Evolutionary conservation across 2,113 vertebrate species (phyloP), one percentile per base, ranked within the genome.

Genomic region (Lanius collurio): DNA sequence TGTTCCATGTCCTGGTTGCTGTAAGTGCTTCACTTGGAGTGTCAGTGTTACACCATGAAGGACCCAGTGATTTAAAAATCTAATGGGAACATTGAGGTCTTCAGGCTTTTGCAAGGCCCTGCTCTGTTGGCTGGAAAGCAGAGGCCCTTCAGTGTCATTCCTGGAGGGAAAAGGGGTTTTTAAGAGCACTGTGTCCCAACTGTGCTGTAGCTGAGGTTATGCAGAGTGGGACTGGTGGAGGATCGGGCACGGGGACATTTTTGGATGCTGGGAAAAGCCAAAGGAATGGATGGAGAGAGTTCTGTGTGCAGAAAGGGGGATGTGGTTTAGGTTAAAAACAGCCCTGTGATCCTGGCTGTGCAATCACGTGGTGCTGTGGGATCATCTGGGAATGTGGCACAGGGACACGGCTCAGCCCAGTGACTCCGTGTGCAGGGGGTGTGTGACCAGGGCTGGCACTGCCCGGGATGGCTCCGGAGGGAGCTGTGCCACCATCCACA

Each of bases 401-500:
- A 10, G 8, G 23, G 44, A 10, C 76, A 50, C 3, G 8, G 24
- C 78, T 4, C 42, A 24, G 64, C 42, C n/a, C 6, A 0, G 64
- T 13, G 24, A 0, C 39, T 59, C 31, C 2, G 0, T 15, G n/a
- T 10, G 15, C 7, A 14, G 10, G 3, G 41, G 0, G 35, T 2
- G 35, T 5, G 50, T 9, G 14, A 65, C 13, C 41, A 6, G 22
- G 18, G 52, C 6, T 46, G 13, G 21, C 35, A 12, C 28, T 65
- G 9, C 46, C 15, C 21, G 2, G 84, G 3, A 1, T 7, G 46
- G 0, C 2, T 21, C 8, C 10, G 1, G 27, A 7, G 15, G 11
- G 23, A 42, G 50, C 50, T 15, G 4, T 21, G 50, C n/a, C 4
- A 1, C 15, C 55, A 1, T 39, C 73, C 15, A 6, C 28, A 28